Percentiles rank a stretch among this genome's conserved stretches.
These are phyloP conservation scores for Mus spretus DNA, from an alignment of 2,797 vertebrate species.

Conservation along the genomic window DNA sequence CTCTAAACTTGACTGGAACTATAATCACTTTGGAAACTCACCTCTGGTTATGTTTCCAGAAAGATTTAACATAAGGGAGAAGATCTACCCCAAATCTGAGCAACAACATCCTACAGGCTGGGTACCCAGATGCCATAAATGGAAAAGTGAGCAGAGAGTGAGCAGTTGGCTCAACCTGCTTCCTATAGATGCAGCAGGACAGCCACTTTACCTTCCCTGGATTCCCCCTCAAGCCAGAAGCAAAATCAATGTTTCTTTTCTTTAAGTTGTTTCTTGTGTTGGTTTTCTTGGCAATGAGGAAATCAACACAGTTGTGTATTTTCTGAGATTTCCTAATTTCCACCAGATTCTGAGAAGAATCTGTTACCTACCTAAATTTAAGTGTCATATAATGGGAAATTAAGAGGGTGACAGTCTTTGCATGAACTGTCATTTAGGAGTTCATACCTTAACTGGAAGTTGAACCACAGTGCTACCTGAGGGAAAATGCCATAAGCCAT, in stretches of 20 bases:
- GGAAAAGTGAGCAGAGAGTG: neutral
- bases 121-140: neutral
- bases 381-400: neutral
- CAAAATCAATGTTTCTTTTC: neutral
- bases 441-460: neutral
- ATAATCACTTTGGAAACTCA: neutral
- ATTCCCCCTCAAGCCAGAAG: neutral
- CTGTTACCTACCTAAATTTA: neutral
- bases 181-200: neutral
- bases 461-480: neutral
- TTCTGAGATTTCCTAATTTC: neutral
- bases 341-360: slow-evolving; percentile 19
- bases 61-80: neutral
- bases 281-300: neutral
- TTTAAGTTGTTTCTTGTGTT: neutral
- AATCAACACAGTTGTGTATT: neutral
- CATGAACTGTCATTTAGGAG: neutral
- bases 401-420: neutral
- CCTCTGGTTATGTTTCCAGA: neutral
- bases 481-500: neutral
- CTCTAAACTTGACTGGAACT: neutral
- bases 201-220: neutral
- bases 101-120: neutral
- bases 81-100: neutral
- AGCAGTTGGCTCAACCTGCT: neutral